A percentile compares a stretch with the other conserved stretches of the same genome.
Conservation (phyloP, 2,888 invertebrate species). For the Strigamia transsilvanica region DNA sequence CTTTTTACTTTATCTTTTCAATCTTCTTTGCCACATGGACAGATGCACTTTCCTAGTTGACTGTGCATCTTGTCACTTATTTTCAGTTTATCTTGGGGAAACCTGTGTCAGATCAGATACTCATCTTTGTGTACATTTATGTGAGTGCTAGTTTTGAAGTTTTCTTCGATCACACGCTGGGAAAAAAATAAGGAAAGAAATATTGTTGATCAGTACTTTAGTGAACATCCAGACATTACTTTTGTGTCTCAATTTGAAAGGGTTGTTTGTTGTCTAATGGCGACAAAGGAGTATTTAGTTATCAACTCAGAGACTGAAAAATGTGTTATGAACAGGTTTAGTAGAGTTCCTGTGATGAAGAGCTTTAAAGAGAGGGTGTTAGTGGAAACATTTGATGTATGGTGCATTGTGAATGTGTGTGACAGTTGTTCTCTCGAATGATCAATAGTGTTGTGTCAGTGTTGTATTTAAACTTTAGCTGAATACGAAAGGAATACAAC, state of each 20-base stretch:
- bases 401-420: conserved; percentile 36
- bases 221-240: not conserved
- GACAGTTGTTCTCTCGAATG: conserved; percentile 18
- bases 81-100: conserved; percentile 17
- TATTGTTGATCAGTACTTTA: not conserved
- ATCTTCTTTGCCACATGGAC: conserved; percentile 47
- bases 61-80: conserved; percentile 43
- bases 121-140: conserved; percentile 1
- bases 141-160: not conserved
- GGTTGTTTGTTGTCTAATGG: conserved; percentile 11
- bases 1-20: conserved; percentile 36
- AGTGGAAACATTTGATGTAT: conserved; percentile 45
- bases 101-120: conserved; percentile 29
- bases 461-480: conserved; percentile 17
- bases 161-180: not conserved
- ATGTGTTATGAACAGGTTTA: conserved; percentile 11
- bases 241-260: conserved; percentile 5
- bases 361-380: conserved; percentile 31
- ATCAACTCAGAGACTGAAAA: conserved; percentile 23
- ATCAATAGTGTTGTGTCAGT: conserved; percentile 24
- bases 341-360: conserved; percentile 27
- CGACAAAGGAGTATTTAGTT: conserved; percentile 31
- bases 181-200: not conserved
- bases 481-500: not conserved
- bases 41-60: conserved; percentile 29